These are phyloP conservation scores for Schizotus pectinicornis DNA, from an alignment of 2,888 invertebrate species.

Conservation along the genomic window DNA sequence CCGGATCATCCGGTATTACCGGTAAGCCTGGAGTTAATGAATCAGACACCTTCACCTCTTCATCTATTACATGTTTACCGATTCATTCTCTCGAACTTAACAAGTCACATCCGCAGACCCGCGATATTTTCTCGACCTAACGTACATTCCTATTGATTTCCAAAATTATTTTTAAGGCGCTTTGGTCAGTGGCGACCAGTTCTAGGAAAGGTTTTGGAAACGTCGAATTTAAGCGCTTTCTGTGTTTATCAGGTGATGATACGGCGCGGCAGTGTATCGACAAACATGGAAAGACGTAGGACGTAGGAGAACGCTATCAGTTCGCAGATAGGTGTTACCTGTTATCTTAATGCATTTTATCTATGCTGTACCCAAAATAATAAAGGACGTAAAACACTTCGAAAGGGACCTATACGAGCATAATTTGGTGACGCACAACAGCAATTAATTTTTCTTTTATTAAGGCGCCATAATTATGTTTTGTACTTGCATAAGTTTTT, in stretches of 20 bases:
- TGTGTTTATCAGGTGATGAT: constrained; percentile 8
- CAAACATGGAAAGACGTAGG: too few species aligned
- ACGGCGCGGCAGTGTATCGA: too few species aligned
- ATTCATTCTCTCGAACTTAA: constrained; percentile 5
- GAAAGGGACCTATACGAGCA: too few species aligned
- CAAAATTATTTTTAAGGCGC: not conserved
- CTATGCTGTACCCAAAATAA: constrained; percentile 10
- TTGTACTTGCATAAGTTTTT: too few species aligned
- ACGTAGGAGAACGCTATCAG: constrained; percentile 10
- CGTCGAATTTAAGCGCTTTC: not conserved
- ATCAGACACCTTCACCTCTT: constrained; percentile 47
- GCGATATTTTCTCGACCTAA: not conserved
- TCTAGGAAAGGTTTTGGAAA: not conserved
- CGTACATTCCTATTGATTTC: not conserved
- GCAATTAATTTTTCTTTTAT: too few species aligned
- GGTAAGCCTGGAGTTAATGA: constrained; percentile 55
- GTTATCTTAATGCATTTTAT: constrained; percentile 32
- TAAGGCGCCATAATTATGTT: too few species aligned
- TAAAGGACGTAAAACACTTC: not conserved
- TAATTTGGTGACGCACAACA: too few species aligned
- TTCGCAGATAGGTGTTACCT: constrained; percentile 28
- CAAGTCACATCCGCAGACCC: not conserved
- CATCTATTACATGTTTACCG: constrained; percentile 29
- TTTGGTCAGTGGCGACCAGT: not conserved
- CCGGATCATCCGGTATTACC: constrained; percentile 54